Base-by-base conservation (phyloP, 2,113 vertebrate genomes). In the Protomyctophum bolini region DNA sequence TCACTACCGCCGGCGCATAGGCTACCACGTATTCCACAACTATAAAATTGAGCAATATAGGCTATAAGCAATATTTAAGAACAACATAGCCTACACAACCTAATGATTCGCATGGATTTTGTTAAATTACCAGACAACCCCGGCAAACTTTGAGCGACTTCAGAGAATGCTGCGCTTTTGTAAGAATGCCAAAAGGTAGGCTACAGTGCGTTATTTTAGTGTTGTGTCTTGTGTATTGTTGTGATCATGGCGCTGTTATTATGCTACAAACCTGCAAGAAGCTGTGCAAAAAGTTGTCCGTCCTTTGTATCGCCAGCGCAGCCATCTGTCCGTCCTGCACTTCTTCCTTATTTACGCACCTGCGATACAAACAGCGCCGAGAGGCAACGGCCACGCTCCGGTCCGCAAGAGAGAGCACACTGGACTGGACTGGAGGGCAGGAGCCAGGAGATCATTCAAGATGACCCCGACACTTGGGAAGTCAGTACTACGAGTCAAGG, bases 221-320 rank as follows among this genome's bases (percentile, higher is more conserved):
- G 8, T 7, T 29, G 12, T 11, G 11, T 28, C 63, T 8, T 8
- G n/a, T 11, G 11, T 28, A 66, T 8, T 8, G n/a, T 41, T 15
- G 41, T 7, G 41, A 56, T 21, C 21, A 21, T 3, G 8, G 5
- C 33, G 33, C 33, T 41, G 33, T 41, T 41, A 41, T 10, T 6
- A 66, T 3, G 11, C 14, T 50, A 82, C 90, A 76, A 87, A 95
- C 94, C 94, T 95, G 94, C 75, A 95, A 83, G 82, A 94, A 94
- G 28, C 91, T 91, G 75, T 93, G 91, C 54, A 94, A 88, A 86
- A 91, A 91, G 80, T 92, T 92, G 70, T 94, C 93, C 14, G 85
- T 91, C 86, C 89, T 91, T 72, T 92, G 83, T 79, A 93, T 89
- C 48, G 91, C 89, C 82, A 92, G 82, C 66, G 93, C 91, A 91